Evolutionary conservation across 2,888 invertebrate species (phyloP).

Genomic region (Spialia ferax): DNA sequence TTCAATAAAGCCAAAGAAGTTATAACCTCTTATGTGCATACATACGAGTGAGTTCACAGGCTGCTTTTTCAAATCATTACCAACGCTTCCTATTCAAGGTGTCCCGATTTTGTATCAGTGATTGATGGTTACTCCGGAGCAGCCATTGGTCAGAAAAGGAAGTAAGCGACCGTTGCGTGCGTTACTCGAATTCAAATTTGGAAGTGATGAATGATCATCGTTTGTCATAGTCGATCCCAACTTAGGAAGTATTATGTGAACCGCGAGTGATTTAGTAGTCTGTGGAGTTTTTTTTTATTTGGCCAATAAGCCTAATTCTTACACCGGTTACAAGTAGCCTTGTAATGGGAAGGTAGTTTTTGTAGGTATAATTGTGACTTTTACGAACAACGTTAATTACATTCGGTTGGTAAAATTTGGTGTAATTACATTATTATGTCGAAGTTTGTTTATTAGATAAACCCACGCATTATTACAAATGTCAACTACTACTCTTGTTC

Average conservation of each 20-base stretch:
- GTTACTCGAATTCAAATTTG: slow-evolving; percentile 39
- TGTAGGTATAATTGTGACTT: background rate
- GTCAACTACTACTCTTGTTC: background rate
- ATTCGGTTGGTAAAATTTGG: background rate
- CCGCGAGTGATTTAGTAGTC: slow-evolving; percentile 23
- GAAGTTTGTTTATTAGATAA: background rate
- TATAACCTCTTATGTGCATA: no score
- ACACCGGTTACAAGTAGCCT: slow-evolving; percentile 2
- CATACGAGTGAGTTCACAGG: no score
- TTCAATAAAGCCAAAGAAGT: background rate
- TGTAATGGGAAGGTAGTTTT: slow-evolving; percentile 1
- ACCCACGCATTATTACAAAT: background rate
- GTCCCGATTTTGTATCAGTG: background rate
- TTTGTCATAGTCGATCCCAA: slow-evolving; percentile 34
- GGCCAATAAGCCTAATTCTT: background rate
- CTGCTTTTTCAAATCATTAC: background rate
- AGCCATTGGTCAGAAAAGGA: slow-evolving; percentile 32
- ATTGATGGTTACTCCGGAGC: slow-evolving; percentile 7
- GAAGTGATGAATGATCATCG: slow-evolving; percentile 35
- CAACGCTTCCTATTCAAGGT: background rate
- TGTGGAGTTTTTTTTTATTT: slow-evolving; percentile 9
- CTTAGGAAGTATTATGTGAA: slow-evolving; percentile 30
- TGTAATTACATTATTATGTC: background rate
- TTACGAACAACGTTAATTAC: no score
- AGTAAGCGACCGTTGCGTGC: slow-evolving; percentile 33